Conservation (phyloP, 2,113 vertebrate genomes). For the Chascanopsetta lugubris region DNA sequence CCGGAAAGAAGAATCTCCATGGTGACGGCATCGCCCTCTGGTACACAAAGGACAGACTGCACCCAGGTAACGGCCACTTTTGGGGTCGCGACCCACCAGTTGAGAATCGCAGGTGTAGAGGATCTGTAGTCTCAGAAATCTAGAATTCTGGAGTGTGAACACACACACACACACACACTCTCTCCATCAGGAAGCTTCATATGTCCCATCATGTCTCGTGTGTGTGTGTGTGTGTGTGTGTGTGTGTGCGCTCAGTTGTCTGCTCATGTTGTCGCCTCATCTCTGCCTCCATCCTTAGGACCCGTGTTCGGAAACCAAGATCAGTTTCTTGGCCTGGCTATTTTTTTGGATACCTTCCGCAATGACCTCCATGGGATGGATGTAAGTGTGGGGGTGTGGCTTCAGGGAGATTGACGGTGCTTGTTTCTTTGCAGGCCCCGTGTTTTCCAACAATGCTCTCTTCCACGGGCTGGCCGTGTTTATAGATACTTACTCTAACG, state of each 20-base stretch:
- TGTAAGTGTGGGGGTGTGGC: slow-evolving; percentile 75
- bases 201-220: not conserved
- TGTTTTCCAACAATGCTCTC: slow-evolving; percentile 94
- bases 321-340: slow-evolving; percentile 81
- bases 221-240: too few species aligned
- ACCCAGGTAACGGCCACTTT: slow-evolving; percentile 79
- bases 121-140: too few species aligned
- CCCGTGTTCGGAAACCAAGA: slow-evolving; percentile 83
- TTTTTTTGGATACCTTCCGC: slow-evolving; percentile 86
- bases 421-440: slow-evolving; percentile 85
- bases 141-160: not conserved
- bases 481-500: slow-evolving; percentile 96
- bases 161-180: not conserved
- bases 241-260: too few species aligned
- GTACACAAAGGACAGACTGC: slow-evolving; percentile 93
- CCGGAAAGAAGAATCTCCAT: slow-evolving; percentile 95
- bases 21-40: slow-evolving; percentile 97
- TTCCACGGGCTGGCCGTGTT: slow-evolving; percentile 96
- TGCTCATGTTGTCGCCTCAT: slow-evolving; percentile 66
- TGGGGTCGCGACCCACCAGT: too few species aligned
- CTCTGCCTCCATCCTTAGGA: slow-evolving; percentile 81
- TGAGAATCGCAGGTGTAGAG: too few species aligned
- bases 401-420: slow-evolving; percentile 41
- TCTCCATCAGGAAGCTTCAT: not conserved
- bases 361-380: slow-evolving; percentile 85